Evolutionary conservation across 2,113 vertebrate genomes (phyloP), one percentile per base, ranked within the genome.

Genomic region (Podiceps cristatus): DNA sequence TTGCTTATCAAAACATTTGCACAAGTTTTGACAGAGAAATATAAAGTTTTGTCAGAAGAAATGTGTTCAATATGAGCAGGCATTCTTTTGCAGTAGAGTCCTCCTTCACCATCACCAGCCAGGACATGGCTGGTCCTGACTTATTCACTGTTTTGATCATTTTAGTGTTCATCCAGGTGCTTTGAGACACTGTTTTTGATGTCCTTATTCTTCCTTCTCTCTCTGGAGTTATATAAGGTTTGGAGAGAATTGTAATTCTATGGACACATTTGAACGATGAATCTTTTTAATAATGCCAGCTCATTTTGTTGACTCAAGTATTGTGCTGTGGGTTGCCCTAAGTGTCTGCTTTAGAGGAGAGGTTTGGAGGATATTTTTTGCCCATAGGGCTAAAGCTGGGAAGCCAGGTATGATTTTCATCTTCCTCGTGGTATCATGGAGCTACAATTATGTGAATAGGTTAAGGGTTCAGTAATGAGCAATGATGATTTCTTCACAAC

Each of bases 391-490:
- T 71, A 24, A 75, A 62, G 5, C 11, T 59, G 37, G n/a, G 63
- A 84, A 59, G 24, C 14, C 37, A 64, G 75, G 3, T 11, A 6
- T 45, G 17, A 9, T 66, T 92, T 62, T 44, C 42, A 18, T 33
- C 29, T 50, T 50, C 47, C 56, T 71, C 0, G 0, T 8, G 5
- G 9, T 52, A 68, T 6, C 18, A 0, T 13, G 10, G 19, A 60
- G 53, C 13, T 5, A 45, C 11, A 44, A 24, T 11, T 67, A 14
- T 17, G 13, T 37, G 37, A 10, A 5, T 6, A 50, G 28, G 11
- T 74, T 66, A 53, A n/a, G 66, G 17, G 13, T 37, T 68, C 3
- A 1, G 5, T 72, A 44, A 52, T 11, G 40, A 45, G 28, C 16
- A 88, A 11, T 28, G 37, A 24, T n/a, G 5, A 27, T 18, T 47